Conservation (phyloP, 2,888 invertebrate species). For the Pristionchus japonicus region DNA sequence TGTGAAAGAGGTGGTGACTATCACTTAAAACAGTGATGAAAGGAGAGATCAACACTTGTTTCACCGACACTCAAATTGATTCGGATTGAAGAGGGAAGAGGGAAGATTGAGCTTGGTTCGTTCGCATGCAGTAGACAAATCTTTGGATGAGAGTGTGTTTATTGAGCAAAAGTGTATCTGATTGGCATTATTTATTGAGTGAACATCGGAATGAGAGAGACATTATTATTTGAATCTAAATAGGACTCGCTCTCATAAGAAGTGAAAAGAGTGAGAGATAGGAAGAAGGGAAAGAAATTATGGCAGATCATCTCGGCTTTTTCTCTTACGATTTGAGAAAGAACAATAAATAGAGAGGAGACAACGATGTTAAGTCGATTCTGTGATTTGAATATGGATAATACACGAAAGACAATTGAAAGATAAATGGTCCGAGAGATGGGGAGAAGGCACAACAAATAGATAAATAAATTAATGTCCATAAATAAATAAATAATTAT, state of each 20-base stretch:
- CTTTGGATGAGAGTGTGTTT: background rate
- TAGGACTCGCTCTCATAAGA: background rate
- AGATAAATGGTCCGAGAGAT: background rate
- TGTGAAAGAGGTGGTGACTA: background rate
- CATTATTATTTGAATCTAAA: constrained; percentile 26
- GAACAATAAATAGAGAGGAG: background rate
- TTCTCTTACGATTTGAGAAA: background rate
- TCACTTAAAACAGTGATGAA: constrained; percentile 1
- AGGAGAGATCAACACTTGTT: background rate
- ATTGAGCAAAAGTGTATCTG: background rate
- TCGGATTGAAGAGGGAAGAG: background rate
- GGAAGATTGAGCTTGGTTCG: background rate
- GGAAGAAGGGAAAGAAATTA: background rate
- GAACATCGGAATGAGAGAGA: constrained; percentile 7
- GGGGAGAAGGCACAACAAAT: background rate
- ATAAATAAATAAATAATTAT: constrained; percentile 19
- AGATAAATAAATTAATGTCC: background rate
- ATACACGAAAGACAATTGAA: constrained; percentile 9
- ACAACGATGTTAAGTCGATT: background rate
- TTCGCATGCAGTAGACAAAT: background rate
- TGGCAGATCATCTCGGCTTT: background rate
- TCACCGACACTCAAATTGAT: background rate
- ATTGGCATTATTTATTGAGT: background rate
- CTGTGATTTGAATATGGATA: background rate
- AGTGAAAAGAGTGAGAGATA: background rate